A percentile compares a stretch with the other conserved stretches of the same genome.
Conservation (phyloP, 2,797 vertebrate genomes). For the Cottoperca gobio region DNA sequence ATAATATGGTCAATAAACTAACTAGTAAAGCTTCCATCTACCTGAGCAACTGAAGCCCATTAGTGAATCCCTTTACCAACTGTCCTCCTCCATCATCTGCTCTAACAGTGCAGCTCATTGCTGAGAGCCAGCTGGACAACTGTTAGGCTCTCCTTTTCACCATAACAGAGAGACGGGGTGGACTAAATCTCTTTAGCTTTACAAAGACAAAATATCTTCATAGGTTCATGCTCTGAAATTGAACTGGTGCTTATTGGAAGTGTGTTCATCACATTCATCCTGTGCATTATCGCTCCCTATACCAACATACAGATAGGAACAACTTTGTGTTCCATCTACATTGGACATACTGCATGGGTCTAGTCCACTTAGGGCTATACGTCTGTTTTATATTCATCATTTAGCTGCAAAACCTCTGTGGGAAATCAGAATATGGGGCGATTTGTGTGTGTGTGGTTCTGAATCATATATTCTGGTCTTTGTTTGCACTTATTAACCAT, state of each 20-base stretch:
- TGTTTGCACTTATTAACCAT: neutral
- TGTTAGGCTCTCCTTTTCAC: conserved; percentile 7
- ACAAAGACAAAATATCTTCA: neutral
- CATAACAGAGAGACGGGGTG: neutral
- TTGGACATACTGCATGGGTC: neutral
- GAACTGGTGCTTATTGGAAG: neutral
- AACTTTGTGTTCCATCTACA: neutral
- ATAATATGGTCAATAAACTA: neutral
- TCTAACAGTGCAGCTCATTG: conserved; percentile 29
- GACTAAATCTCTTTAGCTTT: conserved; percentile 14
- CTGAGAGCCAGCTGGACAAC: conserved; percentile 10
- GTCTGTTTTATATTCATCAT: neutral
- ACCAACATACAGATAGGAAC: neutral
- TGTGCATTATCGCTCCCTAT: neutral
- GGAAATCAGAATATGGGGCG: neutral
- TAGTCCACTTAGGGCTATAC: neutral
- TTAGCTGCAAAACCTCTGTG: neutral
- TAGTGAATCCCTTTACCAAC: neutral
- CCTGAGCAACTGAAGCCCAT: neutral
- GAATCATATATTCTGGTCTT: neutral
- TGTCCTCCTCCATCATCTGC: neutral
- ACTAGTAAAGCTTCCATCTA: neutral
- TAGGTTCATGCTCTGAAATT: neutral
- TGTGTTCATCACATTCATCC: neutral
- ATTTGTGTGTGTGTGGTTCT: neutral